Evolutionary conservation across 2,113 vertebrate species (phyloP), one percentile per base, ranked within the genome.

Genomic region (Otolemur garnettii): DNA sequence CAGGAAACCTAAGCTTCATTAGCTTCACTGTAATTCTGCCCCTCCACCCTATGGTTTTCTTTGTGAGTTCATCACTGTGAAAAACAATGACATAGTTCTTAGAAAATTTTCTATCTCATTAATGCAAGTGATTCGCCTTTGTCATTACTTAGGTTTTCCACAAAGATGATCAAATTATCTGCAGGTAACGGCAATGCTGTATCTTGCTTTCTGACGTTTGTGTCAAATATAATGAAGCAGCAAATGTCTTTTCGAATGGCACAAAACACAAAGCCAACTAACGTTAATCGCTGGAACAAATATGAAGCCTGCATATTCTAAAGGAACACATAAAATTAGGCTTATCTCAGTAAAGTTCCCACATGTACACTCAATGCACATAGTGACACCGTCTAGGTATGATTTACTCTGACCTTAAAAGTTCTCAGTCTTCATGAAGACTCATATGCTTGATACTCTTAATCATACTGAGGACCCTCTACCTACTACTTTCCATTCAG

Each of bases 151-250:
- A 28, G 24, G 7, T 85, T 91, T 80, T 42, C 59, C 59, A 64
- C 1, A 30, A 33, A 59, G 91, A 75, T 24, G 82, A 77, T 66
- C 42, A 57, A 28, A 17, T 81, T 42, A 64, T 38, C 60, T 53
- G 18, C 35, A 66, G 57, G 18, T 14, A 81, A 86, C 1, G 26
- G 2, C 74, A 89, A 14, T n/a, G 5, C 1, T 77, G 35, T 53
- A 60, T 75, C 14, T 86, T 64, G 15, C 1, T 93, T 91, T 84
- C 42, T n/a, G 60, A 30, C n/a, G 26, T 82, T 83, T 42, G 30
- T 57, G 18, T 88, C 71, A 87, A 93, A 87, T 11, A 33, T 53
- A 42, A 60, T 11, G 45, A 84, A 91, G 21, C 45, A 90, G 42
- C 15, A 64, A 72, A 19, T 33, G 19, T 28, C 26, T 88, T 91